These are phyloP conservation scores for Hippopotamus amphibius DNA, from an alignment of 2,113 vertebrate genomes.

Conservation along the genomic window DNA sequence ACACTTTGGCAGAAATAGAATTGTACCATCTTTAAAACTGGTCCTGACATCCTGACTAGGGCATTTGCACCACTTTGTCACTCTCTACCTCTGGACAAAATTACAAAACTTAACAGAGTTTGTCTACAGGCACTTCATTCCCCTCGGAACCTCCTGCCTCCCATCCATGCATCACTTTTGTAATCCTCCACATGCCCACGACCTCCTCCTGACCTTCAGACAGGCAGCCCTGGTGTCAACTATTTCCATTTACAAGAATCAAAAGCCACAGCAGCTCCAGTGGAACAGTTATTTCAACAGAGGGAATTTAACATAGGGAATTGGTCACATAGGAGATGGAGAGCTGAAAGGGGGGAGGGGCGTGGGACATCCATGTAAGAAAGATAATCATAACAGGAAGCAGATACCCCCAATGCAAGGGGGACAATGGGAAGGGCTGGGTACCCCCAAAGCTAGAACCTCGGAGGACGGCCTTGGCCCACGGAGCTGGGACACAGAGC, in stretches of 20 bases:
- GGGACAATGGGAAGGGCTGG: neutral
- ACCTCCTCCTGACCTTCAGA: neutral
- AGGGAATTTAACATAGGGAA: neutral
- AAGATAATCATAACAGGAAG: neutral
- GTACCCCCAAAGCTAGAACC: neutral
- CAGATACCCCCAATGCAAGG: accelerated
- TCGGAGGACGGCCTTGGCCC: neutral
- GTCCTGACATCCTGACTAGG: neutral
- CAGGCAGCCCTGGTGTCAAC: neutral
- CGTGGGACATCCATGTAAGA: accelerated
- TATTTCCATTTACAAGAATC: neutral
- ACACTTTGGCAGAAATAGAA: neutral
- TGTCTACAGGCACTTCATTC: accelerated
- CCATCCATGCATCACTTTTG: accelerated
- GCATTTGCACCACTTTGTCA: no score
- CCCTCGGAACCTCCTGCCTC: neutral
- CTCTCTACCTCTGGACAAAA: neutral
- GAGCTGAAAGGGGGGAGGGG: neutral
- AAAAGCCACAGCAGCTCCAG: no score
- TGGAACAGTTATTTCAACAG: neutral
- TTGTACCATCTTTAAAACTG: neutral
- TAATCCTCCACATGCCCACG: accelerated
- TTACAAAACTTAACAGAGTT: neutral
- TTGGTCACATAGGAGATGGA: neutral
- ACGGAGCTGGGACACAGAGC: neutral